phyloP scores from a whole-genome alignment of 1,140 invertebrate genomes.

The Platyscapa corneri region DNA sequence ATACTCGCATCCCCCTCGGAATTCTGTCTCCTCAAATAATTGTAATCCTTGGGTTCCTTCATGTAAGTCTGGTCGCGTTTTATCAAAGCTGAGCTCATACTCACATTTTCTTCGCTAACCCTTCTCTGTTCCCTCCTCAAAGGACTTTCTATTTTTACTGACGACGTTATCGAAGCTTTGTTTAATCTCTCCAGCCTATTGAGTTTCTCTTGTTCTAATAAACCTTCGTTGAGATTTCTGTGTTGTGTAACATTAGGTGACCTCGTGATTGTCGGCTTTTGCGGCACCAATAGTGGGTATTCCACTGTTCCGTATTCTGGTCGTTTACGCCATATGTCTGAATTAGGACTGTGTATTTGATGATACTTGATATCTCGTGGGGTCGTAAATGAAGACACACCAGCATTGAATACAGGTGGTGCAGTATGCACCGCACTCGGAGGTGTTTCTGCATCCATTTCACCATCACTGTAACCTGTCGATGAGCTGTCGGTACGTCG shows the following conservation, averaged over 20 bases:
- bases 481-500: conserved; percentile 70
- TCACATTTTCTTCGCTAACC: conserved; percentile 62
- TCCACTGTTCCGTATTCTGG: conserved; percentile 56
- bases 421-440: conserved; percentile 70
- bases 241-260: conserved; percentile 68
- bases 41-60: conserved; percentile 61
- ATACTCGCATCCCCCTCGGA: conserved; percentile 68
- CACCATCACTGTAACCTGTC: conserved; percentile 75
- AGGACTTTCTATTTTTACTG: conserved; percentile 54
- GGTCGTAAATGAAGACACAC: conserved; percentile 59
- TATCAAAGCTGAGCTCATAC: conserved; percentile 43
- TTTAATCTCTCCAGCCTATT: conserved; percentile 66
- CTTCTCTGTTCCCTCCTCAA: conserved; percentile 62
- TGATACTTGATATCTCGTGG: conserved; percentile 62
- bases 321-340: conserved; percentile 68
- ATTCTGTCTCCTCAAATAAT: conserved; percentile 67
- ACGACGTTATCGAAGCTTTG: conserved; percentile 63
- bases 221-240: conserved; percentile 63
- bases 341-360: conserved; percentile 59
- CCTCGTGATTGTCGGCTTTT: conserved; percentile 66
- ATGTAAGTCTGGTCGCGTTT: conserved; percentile 59
- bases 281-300: conserved; percentile 60
- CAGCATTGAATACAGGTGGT: conserved; percentile 68
- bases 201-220: conserved; percentile 63
- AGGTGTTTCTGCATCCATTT: conserved; percentile 71